A percentile compares a stretch with the other conserved stretches of the same genome.
These are phyloP conservation scores for Pandion haliaetus DNA, from an alignment of 2,113 vertebrate genomes.

Conservation along the genomic window DNA sequence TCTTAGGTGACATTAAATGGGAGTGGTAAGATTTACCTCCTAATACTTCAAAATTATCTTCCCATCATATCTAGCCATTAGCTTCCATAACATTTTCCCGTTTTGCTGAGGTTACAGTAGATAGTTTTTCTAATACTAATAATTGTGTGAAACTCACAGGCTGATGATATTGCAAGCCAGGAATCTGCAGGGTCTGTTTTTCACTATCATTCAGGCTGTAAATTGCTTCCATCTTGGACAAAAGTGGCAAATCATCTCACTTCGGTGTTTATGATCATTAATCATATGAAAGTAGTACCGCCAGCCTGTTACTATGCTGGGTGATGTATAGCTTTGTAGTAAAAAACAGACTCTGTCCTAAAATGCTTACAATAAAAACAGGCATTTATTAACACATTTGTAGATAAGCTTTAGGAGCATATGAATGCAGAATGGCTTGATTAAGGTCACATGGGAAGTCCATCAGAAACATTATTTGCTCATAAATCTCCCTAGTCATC, in stretches of 20 bases:
- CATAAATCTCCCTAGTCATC: not conserved
- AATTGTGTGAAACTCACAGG: not conserved
- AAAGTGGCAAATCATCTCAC: conserved; percentile 36
- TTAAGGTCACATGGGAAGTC: not conserved
- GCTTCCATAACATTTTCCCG: not conserved
- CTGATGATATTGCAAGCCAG: not conserved
- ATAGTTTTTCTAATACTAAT: not conserved
- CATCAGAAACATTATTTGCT: not conserved
- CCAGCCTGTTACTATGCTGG: not conserved
- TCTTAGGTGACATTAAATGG: not conserved
- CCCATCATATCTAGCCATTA: not conserved
- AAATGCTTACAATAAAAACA: not conserved
- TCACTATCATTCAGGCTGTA: not conserved
- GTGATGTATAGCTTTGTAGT: conserved; percentile 22
- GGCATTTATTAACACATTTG: not conserved
- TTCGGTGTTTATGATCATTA: conserved; percentile 33
- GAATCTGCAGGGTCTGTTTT: conserved; percentile 1
- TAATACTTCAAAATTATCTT: conserved; percentile 12
- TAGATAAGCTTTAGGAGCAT: not conserved
- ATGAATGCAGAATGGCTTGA: not conserved
- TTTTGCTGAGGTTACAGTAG: not conserved
- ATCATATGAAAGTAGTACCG: not conserved
- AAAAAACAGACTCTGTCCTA: not conserved
- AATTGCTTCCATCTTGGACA: conserved; percentile 36
- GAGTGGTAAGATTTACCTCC: not conserved